These are phyloP conservation scores for Chloebia gouldiae DNA, from an alignment of 2,113 vertebrate genomes.

Conservation along the genomic window DNA sequence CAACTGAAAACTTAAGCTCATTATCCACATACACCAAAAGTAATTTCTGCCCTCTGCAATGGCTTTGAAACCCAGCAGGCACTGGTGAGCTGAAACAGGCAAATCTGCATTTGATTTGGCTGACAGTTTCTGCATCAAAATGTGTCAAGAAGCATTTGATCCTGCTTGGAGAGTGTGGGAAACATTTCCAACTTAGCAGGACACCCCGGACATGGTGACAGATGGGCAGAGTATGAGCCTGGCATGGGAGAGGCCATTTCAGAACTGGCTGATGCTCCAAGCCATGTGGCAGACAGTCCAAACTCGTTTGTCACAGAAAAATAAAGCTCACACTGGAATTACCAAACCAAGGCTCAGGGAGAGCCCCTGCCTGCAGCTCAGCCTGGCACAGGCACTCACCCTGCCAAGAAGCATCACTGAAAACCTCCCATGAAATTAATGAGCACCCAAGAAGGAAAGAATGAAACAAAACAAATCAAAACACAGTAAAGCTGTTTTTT, in stretches of 20 bases:
- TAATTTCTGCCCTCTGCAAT: background rate
- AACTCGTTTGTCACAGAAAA: background rate
- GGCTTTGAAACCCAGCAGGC: background rate
- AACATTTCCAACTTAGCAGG: background rate
- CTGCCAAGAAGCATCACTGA: background rate
- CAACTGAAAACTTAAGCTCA: background rate
- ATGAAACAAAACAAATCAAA: background rate
- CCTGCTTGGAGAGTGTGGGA: background rate
- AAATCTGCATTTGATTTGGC: background rate
- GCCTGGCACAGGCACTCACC: fast-evolving
- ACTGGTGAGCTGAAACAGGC: background rate
- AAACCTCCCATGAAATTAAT: background rate
- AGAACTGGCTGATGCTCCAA: background rate
- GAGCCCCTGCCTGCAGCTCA: background rate
- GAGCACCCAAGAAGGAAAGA: background rate
- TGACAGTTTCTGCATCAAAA: background rate
- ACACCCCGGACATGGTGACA: background rate
- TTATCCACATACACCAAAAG: background rate
- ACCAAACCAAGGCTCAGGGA: background rate
- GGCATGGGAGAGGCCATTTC: background rate
- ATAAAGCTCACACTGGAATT: background rate
- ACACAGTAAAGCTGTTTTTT: background rate
- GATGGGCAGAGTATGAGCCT: background rate
- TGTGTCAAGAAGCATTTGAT: background rate
- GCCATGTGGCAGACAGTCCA: slow-evolving; percentile 5